Evolutionary conservation across 2,888 invertebrate genomes (phyloP), one percentile per base, ranked within the genome.

Genomic region (Philopedon plagiatum): DNA sequence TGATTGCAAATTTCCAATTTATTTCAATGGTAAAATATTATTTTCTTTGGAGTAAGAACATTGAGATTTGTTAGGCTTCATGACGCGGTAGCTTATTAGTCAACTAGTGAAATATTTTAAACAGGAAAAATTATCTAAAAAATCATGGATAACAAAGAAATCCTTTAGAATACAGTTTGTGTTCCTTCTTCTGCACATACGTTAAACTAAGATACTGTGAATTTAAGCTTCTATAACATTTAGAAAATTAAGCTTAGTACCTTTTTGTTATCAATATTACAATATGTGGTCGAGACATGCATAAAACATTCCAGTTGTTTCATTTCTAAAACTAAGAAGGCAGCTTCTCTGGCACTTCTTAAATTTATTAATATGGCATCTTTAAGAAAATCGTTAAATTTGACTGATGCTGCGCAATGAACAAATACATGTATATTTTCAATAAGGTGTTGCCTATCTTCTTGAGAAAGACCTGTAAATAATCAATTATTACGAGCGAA

Each of bases 281-380:
- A 91, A 83, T 95, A 97, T 0, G 95, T 93, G 0, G 97, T 96
- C 0, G 96, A 96, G 0, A 96, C 91, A 83, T 97, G 96, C 0
- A 95, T 86, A 7, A 94, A 85, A 9, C 70, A 89, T 13, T 75
- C 68, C 4, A 83, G 61, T 21, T 89, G 83, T 65, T 87, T 87
- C 77, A 91, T 87, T 37, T 87, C 86, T 56, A 88, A 84, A 0
- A 90, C 91, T 4, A 93, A 83, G 26, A 90, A 87, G 1, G 91
- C 86, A 0, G 91, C 79, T 79, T 93, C 91, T 39, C 89, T 86
- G 0, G 93, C 91, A 0, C 92, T 91, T 60, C 90, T 86, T 0
- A 91, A 88, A 71, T 94, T 94, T 75, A 90, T 78, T 2, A 90
- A 83, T 0, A 91, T 87, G 0, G 93, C 91, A 41, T 86, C 87